These are phyloP conservation scores for Leucoptera coffeella DNA, from an alignment of 2,888 invertebrate species.

Conservation along the genomic window DNA sequence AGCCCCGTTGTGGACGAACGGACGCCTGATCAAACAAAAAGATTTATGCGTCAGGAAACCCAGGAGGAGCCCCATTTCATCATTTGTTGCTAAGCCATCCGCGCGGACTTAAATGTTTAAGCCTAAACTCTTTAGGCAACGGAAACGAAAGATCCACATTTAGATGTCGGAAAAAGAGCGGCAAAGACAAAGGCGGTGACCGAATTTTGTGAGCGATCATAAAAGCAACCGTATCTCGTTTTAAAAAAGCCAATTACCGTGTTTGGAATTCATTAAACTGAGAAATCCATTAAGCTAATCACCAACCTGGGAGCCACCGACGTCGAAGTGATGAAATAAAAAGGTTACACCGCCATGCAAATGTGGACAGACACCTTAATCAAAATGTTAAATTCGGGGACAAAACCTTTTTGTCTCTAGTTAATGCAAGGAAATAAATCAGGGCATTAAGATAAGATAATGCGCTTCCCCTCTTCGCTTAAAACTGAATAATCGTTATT, in stretches of 20 bases:
- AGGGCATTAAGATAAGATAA: slow-evolving; percentile 28
- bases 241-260: slow-evolving; percentile 36
- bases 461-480: slow-evolving; percentile 3
- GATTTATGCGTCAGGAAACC: slow-evolving; percentile 27
- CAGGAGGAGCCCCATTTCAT: slow-evolving; percentile 24
- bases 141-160: slow-evolving; percentile 6
- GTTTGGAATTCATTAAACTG: slow-evolving; percentile 38
- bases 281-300: slow-evolving; percentile 46
- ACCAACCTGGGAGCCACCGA: slow-evolving; percentile 29
- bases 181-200: slow-evolving; percentile 10
- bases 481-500: slow-evolving; percentile 11
- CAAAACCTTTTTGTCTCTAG: slow-evolving; percentile 20
- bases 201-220: slow-evolving; percentile 19
- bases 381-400: slow-evolving; percentile 38
- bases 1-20: slow-evolving; percentile 48
- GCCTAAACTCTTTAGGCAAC: slow-evolving; percentile 15
- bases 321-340: slow-evolving; percentile 23
- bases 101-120: slow-evolving; percentile 25
- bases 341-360: slow-evolving; percentile 40
- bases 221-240: slow-evolving; percentile 31
- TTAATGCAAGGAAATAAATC: slow-evolving; percentile 28
- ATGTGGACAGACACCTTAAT: slow-evolving; percentile 33
- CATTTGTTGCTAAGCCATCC: slow-evolving; percentile 23
- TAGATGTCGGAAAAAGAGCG: slow-evolving; percentile 6
- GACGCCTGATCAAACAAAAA: slow-evolving; percentile 49